Percentiles rank a stretch among this genome's conserved stretches.
Conservation (phyloP, 1,140 invertebrate genomes). For the Hypsibius dujardini region DNA sequence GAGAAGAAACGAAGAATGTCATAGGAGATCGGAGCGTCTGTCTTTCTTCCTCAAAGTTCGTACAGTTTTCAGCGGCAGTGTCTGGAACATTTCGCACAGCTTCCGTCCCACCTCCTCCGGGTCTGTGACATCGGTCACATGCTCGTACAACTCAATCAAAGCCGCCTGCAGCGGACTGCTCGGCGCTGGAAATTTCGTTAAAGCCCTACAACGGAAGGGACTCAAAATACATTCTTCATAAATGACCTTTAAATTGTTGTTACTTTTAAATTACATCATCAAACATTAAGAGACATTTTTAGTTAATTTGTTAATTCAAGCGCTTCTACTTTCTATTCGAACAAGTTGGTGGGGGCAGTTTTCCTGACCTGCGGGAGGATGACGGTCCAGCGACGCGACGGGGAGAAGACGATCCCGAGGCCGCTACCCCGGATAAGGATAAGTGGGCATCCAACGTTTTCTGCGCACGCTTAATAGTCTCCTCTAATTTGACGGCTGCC, state of each 20-base stretch:
- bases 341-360: no score
- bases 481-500: slow-evolving; percentile 53
- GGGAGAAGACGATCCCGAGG: background rate
- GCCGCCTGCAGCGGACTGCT: background rate
- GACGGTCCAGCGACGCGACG: background rate
- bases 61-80: slow-evolving; percentile 61
- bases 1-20: slow-evolving; percentile 20
- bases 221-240: no score
- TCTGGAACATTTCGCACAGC: slow-evolving; percentile 38
- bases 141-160: slow-evolving; percentile 49
- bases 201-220: no score
- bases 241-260: no score
- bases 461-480: background rate
- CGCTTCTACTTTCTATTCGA: no score
- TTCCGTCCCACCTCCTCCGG: slow-evolving; percentile 29
- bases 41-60: slow-evolving; percentile 25
- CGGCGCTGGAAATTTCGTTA: background rate
- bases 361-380: no score
- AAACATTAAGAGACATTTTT: no score
- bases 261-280: no score
- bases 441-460: background rate
- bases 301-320: no score
- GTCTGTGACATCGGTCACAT: slow-evolving; percentile 57
- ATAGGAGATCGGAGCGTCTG: background rate
- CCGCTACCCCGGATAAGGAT: background rate